phyloP scores from a whole-genome alignment of 2,113 vertebrate genomes.

The Pelobates fuscus region DNA sequence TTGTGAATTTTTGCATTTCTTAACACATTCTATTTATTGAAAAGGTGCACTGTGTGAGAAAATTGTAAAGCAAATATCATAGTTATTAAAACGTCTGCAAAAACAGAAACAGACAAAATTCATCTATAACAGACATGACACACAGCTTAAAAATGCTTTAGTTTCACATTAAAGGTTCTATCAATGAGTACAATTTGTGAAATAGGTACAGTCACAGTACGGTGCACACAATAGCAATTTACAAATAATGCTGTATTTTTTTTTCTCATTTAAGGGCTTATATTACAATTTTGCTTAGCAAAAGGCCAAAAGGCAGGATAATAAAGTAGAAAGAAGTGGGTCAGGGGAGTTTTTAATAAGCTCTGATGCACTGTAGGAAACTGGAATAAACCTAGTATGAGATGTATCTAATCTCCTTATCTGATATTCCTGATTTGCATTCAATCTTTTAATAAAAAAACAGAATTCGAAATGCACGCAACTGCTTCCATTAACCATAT shows the following conservation, averaged over 20 bases:
- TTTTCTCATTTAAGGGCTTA: slow-evolving; percentile 23
- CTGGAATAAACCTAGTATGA: slow-evolving; percentile 4
- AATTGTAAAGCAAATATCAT: too few relatives aligned
- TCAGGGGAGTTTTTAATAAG: slow-evolving; percentile 42
- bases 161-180: slow-evolving; percentile 23
- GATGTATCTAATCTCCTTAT: slow-evolving; percentile 47
- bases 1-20: too few relatives aligned
- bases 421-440: slow-evolving; percentile 21
- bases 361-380: slow-evolving; percentile 28
- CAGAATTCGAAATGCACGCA: slow-evolving; percentile 9
- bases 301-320: slow-evolving; percentile 33
- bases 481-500: slow-evolving; percentile 37
- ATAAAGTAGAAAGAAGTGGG: slow-evolving; percentile 37
- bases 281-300: slow-evolving; percentile 31
- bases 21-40: too few relatives aligned
- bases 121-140: too few relatives aligned
- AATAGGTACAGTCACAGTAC: slow-evolving; percentile 35
- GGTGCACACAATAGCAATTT: slow-evolving; percentile 33
- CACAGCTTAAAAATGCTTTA: too few relatives aligned
- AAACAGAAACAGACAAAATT: too few relatives aligned
- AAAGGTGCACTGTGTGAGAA: too few relatives aligned
- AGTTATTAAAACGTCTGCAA: too few relatives aligned
- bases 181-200: slow-evolving; percentile 26
- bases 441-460: background rate
- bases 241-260: slow-evolving; percentile 18